phyloP scores from a whole-genome alignment of 2,888 invertebrate genomes.

The Tethea ocularis region DNA sequence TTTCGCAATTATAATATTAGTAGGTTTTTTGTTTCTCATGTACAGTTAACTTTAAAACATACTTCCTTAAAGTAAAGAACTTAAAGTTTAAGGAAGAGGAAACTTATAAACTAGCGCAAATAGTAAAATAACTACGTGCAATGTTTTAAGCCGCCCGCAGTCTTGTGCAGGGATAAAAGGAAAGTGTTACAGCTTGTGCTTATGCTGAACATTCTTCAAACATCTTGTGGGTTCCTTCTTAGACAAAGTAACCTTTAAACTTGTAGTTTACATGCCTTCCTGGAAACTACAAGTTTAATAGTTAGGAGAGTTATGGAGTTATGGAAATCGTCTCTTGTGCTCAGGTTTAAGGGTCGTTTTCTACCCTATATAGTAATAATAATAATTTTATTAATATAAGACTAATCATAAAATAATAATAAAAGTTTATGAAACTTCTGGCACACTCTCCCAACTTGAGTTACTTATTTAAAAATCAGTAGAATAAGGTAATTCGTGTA shows the following conservation, averaged over 20 bases:
- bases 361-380: too few species aligned
- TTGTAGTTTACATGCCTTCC: too few species aligned
- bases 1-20: too few species aligned
- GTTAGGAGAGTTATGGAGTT: background rate
- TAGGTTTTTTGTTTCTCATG: background rate
- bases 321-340: background rate
- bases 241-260: background rate
- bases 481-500: too few species aligned
- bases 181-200: background rate
- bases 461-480: too few species aligned
- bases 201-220: background rate
- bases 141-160: background rate
- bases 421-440: too few species aligned
- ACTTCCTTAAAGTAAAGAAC: background rate
- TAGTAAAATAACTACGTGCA: background rate
- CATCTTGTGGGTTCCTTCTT: background rate
- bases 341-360: too few species aligned
- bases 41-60: background rate
- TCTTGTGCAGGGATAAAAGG: slow-evolving; percentile 3
- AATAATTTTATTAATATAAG: too few species aligned
- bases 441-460: too few species aligned
- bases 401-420: too few species aligned
- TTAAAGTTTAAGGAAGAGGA: background rate
- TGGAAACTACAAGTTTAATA: background rate
- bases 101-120: background rate